Percentiles rank a stretch among this genome's conserved stretches.
Conservation (phyloP, 2,888 invertebrate species). For the Chymomyza fuscimana region DNA sequence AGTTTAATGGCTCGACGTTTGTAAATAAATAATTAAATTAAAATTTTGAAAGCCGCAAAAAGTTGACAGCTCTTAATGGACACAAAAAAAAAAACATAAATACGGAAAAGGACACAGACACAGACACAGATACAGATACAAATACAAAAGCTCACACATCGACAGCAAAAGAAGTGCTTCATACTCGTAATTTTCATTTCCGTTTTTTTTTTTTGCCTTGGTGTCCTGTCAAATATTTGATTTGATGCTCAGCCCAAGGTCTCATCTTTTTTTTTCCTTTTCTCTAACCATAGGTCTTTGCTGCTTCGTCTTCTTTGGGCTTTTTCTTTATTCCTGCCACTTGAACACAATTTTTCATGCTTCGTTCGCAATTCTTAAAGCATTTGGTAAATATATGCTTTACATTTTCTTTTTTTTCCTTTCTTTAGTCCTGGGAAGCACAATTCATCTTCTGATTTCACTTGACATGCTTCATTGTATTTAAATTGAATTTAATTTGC, state of each 20-base stretch:
- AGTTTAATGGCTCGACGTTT: constrained; percentile 28
- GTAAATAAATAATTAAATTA: constrained; percentile 23
- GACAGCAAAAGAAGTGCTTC: background rate
- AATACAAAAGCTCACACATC: background rate
- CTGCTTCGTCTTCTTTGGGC: background rate
- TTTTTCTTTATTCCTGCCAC: constrained; percentile 15
- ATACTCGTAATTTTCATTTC: constrained; percentile 21
- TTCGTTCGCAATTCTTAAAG: background rate
- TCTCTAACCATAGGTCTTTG: background rate
- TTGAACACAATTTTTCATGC: constrained; percentile 16
- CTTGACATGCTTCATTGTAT: constrained; percentile 26
- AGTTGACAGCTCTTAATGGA: background rate
- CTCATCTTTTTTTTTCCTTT: background rate
- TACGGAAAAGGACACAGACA: background rate
- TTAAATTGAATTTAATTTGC: constrained; percentile 22
- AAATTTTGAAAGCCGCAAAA: constrained; percentile 6
- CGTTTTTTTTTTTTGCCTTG: constrained; percentile 11
- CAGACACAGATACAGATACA: background rate
- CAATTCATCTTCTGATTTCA: constrained; percentile 11
- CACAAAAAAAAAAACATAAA: background rate
- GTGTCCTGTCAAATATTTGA: constrained; percentile 37
- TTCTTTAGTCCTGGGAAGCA: constrained; percentile 2
- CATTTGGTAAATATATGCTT: background rate
- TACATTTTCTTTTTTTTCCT: background rate
- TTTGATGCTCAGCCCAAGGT: constrained; percentile 25